Evolutionary conservation across 2,797 vertebrate genomes (phyloP).

Genomic region (Limnodromus scolopaceus): DNA sequence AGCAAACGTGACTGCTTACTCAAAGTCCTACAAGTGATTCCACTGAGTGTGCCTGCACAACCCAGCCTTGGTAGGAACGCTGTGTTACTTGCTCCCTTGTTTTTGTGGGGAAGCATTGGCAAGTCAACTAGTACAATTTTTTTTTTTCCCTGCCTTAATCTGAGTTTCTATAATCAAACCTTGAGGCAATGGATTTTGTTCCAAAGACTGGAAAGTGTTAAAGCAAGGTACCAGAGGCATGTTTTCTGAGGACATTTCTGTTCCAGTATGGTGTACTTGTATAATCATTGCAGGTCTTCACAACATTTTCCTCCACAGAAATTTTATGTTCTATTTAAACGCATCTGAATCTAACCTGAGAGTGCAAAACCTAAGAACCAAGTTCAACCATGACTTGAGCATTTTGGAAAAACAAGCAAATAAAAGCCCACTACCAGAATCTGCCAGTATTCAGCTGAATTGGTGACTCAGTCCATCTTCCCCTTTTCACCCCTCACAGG

Average conservation of each 20-base stretch:
- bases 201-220: not conserved
- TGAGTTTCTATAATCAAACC: not conserved
- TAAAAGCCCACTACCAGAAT: not conserved
- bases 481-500: not conserved
- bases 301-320: not conserved
- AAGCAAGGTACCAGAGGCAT: not conserved
- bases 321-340: not conserved
- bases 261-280: not conserved
- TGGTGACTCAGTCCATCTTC: not conserved
- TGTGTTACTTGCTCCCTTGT: rapidly evolving
- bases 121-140: not conserved
- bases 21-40: not conserved
- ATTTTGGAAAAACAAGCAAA: not conserved
- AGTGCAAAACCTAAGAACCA: not conserved
- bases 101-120: not conserved
- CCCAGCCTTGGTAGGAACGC: not conserved
- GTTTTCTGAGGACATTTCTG: not conserved
- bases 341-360: not conserved
- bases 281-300: not conserved
- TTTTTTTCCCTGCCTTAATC: not conserved
- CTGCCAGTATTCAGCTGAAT: rapidly evolving
- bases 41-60: rapidly evolving
- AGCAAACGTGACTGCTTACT: rapidly evolving
- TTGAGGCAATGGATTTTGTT: not conserved
- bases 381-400: rapidly evolving